Percentiles rank a stretch among this genome's conserved stretches.
Evolutionary conservation across 1,140 invertebrate species (phyloP).

Genomic region (Notospermus geniculatus): DNA sequence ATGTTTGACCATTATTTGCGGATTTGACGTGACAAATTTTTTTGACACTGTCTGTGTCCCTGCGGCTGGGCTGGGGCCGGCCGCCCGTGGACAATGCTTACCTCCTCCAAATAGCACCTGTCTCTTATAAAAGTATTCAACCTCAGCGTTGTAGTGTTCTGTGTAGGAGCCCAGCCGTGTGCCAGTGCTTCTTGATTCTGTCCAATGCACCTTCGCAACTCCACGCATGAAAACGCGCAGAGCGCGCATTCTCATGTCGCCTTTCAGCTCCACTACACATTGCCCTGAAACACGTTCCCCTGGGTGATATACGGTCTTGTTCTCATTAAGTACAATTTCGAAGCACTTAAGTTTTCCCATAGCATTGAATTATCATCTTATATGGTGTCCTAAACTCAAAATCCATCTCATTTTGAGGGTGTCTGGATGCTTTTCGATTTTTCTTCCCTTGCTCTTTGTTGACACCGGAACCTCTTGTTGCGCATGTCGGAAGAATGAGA

Average conservation of each 20-base stretch:
- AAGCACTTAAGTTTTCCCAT: constrained; percentile 60
- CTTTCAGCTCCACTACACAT: constrained; percentile 58
- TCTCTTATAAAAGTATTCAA: constrained; percentile 59
- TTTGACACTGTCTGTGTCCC: no score
- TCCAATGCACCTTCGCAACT: constrained; percentile 60
- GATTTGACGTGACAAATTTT: no score
- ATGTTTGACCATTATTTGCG: no score
- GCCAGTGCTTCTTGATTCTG: constrained; percentile 58
- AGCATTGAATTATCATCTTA: background rate
- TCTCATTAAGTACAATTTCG: constrained; percentile 55
- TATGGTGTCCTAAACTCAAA: background rate
- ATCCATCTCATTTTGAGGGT: no score
- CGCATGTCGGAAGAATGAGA: no score
- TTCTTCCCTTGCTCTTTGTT: no score
- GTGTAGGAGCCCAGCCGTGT: constrained; percentile 59
- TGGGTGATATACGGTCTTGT: constrained; percentile 58
- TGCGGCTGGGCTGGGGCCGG: no score
- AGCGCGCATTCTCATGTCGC: constrained; percentile 58
- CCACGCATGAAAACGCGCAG: constrained; percentile 58
- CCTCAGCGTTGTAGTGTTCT: constrained; percentile 59
- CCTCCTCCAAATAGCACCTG: constrained; percentile 58
- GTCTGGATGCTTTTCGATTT: no score
- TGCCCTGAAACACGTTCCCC: constrained; percentile 55
- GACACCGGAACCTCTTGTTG: no score
- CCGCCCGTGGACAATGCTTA: no score